Evolutionary conservation across 2,797 vertebrate species (phyloP), one percentile per base, ranked within the genome.

Genomic region (Triplophysa yarkandensis): DNA sequence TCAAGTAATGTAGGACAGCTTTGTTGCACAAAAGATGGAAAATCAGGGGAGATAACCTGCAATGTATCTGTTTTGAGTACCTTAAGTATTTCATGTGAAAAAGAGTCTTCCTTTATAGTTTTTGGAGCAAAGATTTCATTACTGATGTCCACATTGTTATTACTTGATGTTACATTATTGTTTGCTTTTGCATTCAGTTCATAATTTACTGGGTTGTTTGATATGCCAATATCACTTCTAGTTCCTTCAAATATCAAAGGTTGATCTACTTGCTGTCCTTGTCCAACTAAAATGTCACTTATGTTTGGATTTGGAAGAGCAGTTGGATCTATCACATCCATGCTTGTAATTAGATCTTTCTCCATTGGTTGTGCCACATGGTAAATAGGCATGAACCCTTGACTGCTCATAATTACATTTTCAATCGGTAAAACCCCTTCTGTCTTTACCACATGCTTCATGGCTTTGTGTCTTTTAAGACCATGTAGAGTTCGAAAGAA

Each of bases 391-490:
- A 64, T 19, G 46, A 74, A 84, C 32, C 77, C 82, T 71, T 86
- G 87, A 80, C 82, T 84, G 83, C 68, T 87, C 52, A 83, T 80
- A 46, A 80, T 21, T 72, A 48, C 64, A 72, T 76, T 83, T 83
- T 91, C 14, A 6, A 34, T 73, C 61, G 74, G 77, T 46, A 68
- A 62, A 7, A 83, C 19, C 16, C 88, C 83, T 4, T 91, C 60
- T 0, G 83, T 81, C 80, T 82, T 91, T 44, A 88, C 83, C 72
- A 88, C 89, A 76, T 99, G 97, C 75, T 98, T 99, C 89, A 96
- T 93, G 78, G 95, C 95, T 87, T 94, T 95, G 85, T 98, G 97
- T 85, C 96, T 93, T 83, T 94, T 96, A 85, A 99, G 90, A 57
- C 97, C 98, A 0, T 94, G 94, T 80, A 93, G 85, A 27, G 96